Evolutionary conservation across 2,797 vertebrate species (phyloP).

Genomic region (Chiroxiphia lanceolata): DNA sequence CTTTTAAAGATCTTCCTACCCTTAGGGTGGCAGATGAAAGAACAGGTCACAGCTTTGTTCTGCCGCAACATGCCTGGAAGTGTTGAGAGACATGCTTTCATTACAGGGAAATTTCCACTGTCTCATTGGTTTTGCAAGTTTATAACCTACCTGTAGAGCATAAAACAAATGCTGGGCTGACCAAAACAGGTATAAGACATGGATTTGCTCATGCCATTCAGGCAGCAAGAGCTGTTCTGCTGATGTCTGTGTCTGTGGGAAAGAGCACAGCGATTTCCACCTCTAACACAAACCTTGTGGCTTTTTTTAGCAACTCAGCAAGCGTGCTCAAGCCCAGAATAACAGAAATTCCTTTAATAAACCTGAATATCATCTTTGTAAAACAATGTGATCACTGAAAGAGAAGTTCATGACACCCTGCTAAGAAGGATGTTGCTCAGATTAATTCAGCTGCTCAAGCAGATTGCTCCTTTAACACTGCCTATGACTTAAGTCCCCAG

Average conservation of each 20-base stretch:
- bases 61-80: not conserved
- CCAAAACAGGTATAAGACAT: not conserved
- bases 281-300: not conserved
- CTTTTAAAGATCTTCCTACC: conserved; percentile 53
- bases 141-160: not conserved
- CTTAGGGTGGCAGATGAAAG: conserved; percentile 50
- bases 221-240: not conserved
- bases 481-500: not conserved
- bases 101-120: conserved; percentile 32
- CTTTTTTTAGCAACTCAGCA: not conserved
- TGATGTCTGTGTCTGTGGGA: not conserved
- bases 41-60: conserved; percentile 51
- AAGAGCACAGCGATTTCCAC: not conserved
- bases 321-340: not conserved
- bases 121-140: conserved; percentile 24
- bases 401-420: not conserved
- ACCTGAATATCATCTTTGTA: not conserved
- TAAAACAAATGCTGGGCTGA: not conserved
- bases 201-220: not conserved
- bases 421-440: not conserved
- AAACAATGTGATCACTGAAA: not conserved
- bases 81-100: conserved; percentile 1
- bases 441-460: not conserved
- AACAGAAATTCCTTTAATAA: not conserved
- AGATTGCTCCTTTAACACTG: not conserved